A percentile compares a stretch with the other conserved stretches of the same genome.
Evolutionary conservation across 1,140 invertebrate species (phyloP).

Genomic region (Hestina assimilis): DNA sequence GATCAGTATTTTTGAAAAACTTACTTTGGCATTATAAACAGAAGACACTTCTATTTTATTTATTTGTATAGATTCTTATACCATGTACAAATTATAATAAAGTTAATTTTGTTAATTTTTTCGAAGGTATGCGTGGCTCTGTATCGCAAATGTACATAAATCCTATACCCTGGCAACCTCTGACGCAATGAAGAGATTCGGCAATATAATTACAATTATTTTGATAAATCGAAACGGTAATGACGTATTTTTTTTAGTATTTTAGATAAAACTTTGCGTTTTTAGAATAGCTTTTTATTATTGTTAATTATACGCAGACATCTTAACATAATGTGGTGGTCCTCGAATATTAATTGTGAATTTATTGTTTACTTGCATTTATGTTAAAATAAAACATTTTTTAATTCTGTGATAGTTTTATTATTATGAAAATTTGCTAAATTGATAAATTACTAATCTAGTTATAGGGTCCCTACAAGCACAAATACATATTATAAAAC

Average conservation of each 20-base stretch:
- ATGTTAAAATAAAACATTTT: conserved; percentile 22
- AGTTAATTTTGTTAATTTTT: conserved; percentile 5
- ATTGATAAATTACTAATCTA: conserved; percentile 16
- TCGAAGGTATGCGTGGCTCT: conserved; percentile 77
- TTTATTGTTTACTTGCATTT: conserved; percentile 1
- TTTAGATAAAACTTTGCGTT: conserved; percentile 24
- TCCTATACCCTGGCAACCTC: conserved; percentile 75
- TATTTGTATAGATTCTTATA: not conserved
- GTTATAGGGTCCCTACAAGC: conserved; percentile 35
- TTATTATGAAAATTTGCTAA: conserved; percentile 25
- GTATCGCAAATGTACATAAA: conserved; percentile 79
- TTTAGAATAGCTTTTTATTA: conserved; percentile 18
- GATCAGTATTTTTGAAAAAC: too few relatives aligned
- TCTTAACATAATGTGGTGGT: not conserved
- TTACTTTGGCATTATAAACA: too few relatives aligned
- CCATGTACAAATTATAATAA: too few relatives aligned
- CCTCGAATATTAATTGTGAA: too few relatives aligned
- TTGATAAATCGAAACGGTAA: too few relatives aligned
- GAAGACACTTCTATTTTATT: too few relatives aligned
- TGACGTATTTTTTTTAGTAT: conserved; percentile 17
- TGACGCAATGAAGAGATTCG: conserved; percentile 28
- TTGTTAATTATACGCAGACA: not conserved
- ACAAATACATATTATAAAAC: conserved; percentile 20
- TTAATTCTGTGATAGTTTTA: conserved; percentile 22
- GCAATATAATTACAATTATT: too few relatives aligned